Conservation (phyloP, 2,113 vertebrate species). For the Neodontobutis hainanensis region DNA sequence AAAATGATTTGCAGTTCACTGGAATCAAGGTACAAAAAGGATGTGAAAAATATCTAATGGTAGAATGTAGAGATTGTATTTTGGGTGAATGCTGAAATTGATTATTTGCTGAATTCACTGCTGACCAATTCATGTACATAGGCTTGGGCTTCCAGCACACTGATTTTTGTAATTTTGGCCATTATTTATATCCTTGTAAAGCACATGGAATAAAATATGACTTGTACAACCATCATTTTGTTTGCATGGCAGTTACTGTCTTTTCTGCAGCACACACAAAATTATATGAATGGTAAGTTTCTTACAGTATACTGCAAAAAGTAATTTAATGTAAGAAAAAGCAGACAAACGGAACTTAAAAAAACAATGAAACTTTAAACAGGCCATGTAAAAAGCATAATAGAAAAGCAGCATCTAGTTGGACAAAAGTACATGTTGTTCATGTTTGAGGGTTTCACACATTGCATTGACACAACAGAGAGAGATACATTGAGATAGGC, state of each 20-base stretch:
- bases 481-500: too few relatives aligned
- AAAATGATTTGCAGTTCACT: conserved; percentile 80
- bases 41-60: conserved; percentile 35
- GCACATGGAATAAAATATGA: conserved; percentile 97
- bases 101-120: conserved; percentile 84
- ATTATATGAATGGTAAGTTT: background rate
- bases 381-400: too few relatives aligned
- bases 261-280: background rate
- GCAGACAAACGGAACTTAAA: too few relatives aligned
- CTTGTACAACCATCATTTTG: conserved; percentile 84
- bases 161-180: conserved; percentile 98
- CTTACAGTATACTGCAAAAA: too few relatives aligned
- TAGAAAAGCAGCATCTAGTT: too few relatives aligned
- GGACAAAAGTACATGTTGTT: too few relatives aligned
- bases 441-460: too few relatives aligned
- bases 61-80: conserved; percentile 80
- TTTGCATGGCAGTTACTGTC: conserved; percentile 17
- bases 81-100: conserved; percentile 77
- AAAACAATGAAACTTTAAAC: too few relatives aligned
- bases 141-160: conserved; percentile 98
- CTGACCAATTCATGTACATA: conserved; percentile 93
- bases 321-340: too few relatives aligned
- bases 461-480: too few relatives aligned
- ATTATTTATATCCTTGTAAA: conserved; percentile 99
- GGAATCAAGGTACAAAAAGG: conserved; percentile 86